Evolutionary conservation across 2,797 vertebrate species (phyloP).

Genomic region (Tapirus indicus): DNA sequence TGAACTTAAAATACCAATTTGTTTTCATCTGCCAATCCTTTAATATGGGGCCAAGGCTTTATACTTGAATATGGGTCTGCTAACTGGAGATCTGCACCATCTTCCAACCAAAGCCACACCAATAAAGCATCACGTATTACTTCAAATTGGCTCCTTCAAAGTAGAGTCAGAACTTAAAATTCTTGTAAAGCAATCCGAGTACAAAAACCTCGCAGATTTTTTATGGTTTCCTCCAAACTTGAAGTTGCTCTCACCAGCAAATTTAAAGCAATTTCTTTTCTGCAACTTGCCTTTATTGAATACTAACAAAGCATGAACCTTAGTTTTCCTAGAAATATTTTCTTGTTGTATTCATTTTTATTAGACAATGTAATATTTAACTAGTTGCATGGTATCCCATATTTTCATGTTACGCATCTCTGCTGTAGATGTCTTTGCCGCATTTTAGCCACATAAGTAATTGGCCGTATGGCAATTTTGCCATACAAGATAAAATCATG

Average conservation of each 20-base stretch:
- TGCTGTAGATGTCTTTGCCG: no score
- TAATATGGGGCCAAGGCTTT: neutral
- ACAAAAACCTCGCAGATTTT: slow-evolving; percentile 36
- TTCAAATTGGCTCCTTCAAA: neutral
- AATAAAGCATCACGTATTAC: neutral
- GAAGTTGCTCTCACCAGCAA: neutral
- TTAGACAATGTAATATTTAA: neutral
- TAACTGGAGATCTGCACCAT: neutral
- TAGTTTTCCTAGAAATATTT: neutral
- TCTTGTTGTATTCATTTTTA: slow-evolving; percentile 12
- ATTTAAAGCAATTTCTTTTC: neutral
- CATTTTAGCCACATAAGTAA: no score
- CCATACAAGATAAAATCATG: no score
- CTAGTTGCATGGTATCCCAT: neutral
- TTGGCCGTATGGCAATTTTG: no score
- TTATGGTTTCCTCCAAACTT: neutral
- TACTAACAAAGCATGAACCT: slow-evolving; percentile 14
- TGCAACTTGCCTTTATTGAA: slow-evolving; percentile 7
- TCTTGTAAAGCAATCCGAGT: slow-evolving; percentile 17
- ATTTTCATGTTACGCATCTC: no score
- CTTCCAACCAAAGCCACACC: slow-evolving; percentile 35
- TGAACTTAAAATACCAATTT: slow-evolving; percentile 52
- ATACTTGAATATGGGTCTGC: neutral
- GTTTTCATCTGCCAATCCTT: slow-evolving; percentile 30
- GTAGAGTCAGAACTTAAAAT: slow-evolving; percentile 51